Conservation (phyloP, 2,113 vertebrate genomes). For the Lepus americanus region DNA sequence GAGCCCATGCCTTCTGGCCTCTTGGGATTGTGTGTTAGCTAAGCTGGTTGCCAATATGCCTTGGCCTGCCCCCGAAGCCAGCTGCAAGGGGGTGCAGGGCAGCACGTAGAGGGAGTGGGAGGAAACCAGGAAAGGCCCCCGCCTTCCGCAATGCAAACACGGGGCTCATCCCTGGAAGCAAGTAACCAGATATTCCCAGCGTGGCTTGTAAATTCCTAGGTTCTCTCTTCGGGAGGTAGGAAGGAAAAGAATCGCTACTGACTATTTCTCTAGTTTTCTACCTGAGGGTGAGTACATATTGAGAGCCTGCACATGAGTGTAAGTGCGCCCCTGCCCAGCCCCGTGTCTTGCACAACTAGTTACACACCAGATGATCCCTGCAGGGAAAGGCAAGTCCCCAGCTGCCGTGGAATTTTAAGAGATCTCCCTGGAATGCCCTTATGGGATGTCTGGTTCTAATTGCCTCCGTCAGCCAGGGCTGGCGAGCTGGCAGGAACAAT, state of each 20-base stretch:
- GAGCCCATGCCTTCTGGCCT: not conserved
- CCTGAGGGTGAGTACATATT: constrained; percentile 15
- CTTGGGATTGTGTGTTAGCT: not conserved
- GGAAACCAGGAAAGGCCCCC: not conserved
- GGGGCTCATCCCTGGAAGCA: not conserved
- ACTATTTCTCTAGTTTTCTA: constrained; percentile 34
- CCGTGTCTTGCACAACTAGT: constrained; percentile 41
- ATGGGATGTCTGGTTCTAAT: constrained; percentile 83
- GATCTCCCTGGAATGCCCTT: constrained; percentile 81
- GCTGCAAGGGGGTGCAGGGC: not conserved
- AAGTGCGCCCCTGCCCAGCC: not conserved
- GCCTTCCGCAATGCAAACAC: constrained; percentile 21
- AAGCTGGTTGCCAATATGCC: not conserved
- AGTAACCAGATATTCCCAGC: constrained; percentile 50
- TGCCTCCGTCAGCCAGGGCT: constrained; percentile 71
- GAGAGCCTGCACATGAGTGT: not conserved
- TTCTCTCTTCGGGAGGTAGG: constrained; percentile 47
- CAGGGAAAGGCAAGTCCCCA: constrained; percentile 79
- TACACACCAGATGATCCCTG: constrained; percentile 79
- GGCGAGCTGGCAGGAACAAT: constrained; percentile 74
- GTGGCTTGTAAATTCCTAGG: constrained; percentile 29
- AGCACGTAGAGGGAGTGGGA: not conserved
- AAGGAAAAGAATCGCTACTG: constrained; percentile 11
- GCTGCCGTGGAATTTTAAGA: constrained; percentile 80
- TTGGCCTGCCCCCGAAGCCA: not conserved